phyloP scores from a whole-genome alignment of 2,888 invertebrate species.

The Drosophila silvestris region DNA sequence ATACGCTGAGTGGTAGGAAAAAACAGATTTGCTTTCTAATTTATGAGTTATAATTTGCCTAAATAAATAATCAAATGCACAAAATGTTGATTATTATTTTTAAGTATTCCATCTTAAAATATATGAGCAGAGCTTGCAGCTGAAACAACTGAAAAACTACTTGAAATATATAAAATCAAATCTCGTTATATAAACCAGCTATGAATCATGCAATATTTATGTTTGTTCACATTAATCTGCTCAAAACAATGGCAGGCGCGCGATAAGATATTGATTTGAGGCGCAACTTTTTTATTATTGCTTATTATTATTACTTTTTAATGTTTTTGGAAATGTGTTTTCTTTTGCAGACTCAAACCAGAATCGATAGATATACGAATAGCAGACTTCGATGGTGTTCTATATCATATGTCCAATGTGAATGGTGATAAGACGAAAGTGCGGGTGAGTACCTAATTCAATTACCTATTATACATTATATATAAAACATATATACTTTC shows the following conservation, averaged over 20 bases:
- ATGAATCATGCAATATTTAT: conserved; percentile 15
- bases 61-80: not conserved
- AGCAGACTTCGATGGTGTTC: conserved; percentile 99
- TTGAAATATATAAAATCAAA: not conserved
- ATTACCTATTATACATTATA: not conserved
- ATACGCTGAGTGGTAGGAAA: conserved; percentile 22
- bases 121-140: not conserved
- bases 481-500: conserved; percentile 17
- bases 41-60: not conserved
- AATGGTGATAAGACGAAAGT: conserved; percentile 98
- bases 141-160: not conserved
- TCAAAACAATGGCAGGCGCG: conserved; percentile 8
- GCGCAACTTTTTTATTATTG: not conserved
- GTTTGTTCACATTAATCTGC: conserved; percentile 27
- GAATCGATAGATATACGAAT: conserved; percentile 97
- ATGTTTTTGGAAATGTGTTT: conserved; percentile 12
- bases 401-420: conserved; percentile 99
- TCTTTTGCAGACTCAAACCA: conserved; percentile 88
- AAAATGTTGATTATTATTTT: too few relatives aligned
- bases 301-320: conserved; percentile 15
- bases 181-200: not conserved
- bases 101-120: not conserved
- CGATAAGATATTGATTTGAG: conserved; percentile 51
- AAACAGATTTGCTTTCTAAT: conserved; percentile 40
- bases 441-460: conserved; percentile 89